A percentile compares a stretch with the other conserved stretches of the same genome.
Conservation (phyloP, 2,888 invertebrate species). For the Hypolimnas misippus region DNA sequence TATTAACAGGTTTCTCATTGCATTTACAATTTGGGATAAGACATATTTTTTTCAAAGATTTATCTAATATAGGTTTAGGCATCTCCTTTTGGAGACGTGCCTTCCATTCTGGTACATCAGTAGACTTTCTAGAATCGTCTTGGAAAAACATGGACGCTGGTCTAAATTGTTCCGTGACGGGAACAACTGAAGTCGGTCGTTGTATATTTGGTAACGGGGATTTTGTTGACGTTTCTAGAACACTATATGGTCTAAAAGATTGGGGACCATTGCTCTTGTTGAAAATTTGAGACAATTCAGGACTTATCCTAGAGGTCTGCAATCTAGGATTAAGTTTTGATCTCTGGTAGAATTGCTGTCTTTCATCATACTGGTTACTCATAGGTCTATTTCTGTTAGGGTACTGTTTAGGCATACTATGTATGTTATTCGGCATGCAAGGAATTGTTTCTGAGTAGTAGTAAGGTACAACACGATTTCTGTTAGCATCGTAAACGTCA, state of each 20-base stretch:
- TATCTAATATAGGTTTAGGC: constrained; percentile 63
- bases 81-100: constrained; percentile 68
- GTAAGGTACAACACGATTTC: constrained; percentile 79
- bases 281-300: constrained; percentile 61
- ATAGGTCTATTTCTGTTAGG: constrained; percentile 68
- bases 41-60: constrained; percentile 66
- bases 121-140: constrained; percentile 57
- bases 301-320: constrained; percentile 56
- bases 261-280: constrained; percentile 61
- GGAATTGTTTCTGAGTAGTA: constrained; percentile 78
- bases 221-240: constrained; percentile 67
- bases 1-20: constrained; percentile 55
- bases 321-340: constrained; percentile 58
- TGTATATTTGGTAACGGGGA: constrained; percentile 60
- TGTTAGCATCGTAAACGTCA: constrained; percentile 83
- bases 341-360: constrained; percentile 62
- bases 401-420: constrained; percentile 58
- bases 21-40: constrained; percentile 78
- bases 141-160: constrained; percentile 72
- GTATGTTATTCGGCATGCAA: constrained; percentile 75
- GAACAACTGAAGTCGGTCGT: constrained; percentile 76
- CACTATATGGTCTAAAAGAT: constrained; percentile 73
- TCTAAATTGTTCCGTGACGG: constrained; percentile 73
- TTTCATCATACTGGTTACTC: constrained; percentile 66
- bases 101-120: constrained; percentile 75